Conservation (phyloP, 1,140 invertebrate genomes). For the Trachelipus rathkii region DNA sequence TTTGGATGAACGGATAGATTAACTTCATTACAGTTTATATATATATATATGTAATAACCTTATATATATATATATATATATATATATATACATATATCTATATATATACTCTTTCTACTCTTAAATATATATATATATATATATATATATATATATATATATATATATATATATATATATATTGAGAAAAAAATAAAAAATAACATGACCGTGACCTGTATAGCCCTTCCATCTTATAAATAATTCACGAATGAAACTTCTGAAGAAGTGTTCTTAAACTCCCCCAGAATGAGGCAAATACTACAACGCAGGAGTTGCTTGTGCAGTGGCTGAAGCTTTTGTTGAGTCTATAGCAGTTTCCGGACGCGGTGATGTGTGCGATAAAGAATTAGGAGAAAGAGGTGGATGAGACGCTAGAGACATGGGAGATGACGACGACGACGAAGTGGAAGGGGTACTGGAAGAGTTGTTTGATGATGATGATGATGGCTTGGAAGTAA, state of each 20-base stretch:
- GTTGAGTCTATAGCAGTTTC: neutral
- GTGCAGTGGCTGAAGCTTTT: conserved; percentile 19
- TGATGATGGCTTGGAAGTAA: conserved; percentile 8
- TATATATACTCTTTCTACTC: neutral
- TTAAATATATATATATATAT: neutral
- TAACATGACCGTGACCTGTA: conserved; percentile 6
- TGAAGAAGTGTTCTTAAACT: conserved; percentile 7
- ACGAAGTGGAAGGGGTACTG: conserved; percentile 10
- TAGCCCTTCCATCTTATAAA: conserved; percentile 17
- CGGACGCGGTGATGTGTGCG: conserved; percentile 9
- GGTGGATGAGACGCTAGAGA: neutral
- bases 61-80: too few relatives aligned
- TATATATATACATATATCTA: too few relatives aligned
- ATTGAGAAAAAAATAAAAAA: neutral
- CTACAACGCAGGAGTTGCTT: conserved; percentile 15
- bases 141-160: conserved; percentile 4
- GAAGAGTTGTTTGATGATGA: conserved; percentile 1
- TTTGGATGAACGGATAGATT: neutral
- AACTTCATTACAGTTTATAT: too few relatives aligned
- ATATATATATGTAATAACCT: too few relatives aligned
- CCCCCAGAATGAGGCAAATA: neutral
- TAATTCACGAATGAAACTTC: conserved; percentile 19
- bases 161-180: neutral
- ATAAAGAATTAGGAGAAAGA: conserved; percentile 2
- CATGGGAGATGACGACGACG: neutral